Percentiles rank a stretch among this genome's conserved stretches.
These are phyloP conservation scores for Macrobrachium rosenbergii DNA, from an alignment of 1,140 invertebrate genomes.

Conservation along the genomic window DNA sequence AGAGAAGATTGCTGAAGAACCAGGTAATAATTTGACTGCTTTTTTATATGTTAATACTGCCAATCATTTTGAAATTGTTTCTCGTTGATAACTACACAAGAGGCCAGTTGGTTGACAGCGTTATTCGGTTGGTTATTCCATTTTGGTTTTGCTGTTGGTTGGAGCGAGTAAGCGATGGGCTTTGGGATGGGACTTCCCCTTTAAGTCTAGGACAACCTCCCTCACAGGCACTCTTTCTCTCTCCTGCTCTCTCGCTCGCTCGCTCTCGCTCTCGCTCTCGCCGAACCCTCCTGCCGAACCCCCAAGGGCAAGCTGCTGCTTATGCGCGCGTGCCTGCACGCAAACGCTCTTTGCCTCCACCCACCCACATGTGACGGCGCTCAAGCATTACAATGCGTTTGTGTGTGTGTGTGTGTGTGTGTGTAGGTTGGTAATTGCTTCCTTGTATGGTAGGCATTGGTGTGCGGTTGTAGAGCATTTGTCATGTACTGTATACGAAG, in stretches of 20 bases:
- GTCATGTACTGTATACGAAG: too few relatives aligned
- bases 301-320: too few relatives aligned
- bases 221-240: neutral
- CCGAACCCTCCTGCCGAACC: too few relatives aligned
- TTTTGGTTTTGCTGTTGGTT: neutral
- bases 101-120: neutral
- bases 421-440: neutral
- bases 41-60: too few relatives aligned
- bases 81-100: neutral
- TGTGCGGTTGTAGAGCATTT: too few relatives aligned
- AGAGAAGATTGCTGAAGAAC: too few relatives aligned
- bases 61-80: too few relatives aligned
- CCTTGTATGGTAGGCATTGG: neutral
- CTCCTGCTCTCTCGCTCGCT: neutral
- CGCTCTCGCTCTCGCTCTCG: constrained; percentile 15
- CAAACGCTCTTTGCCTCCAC: too few relatives aligned
- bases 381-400: too few relatives aligned
- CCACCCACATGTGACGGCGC: neutral
- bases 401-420: constrained; percentile 19
- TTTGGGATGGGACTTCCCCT: neutral
- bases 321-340: too few relatives aligned
- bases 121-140: too few relatives aligned
- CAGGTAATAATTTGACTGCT: too few relatives aligned
- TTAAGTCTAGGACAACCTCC: constrained; percentile 3
- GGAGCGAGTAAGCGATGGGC: neutral